These are phyloP conservation scores for Otus scops DNA, from an alignment of 2,797 vertebrate genomes.

Conservation along the genomic window DNA sequence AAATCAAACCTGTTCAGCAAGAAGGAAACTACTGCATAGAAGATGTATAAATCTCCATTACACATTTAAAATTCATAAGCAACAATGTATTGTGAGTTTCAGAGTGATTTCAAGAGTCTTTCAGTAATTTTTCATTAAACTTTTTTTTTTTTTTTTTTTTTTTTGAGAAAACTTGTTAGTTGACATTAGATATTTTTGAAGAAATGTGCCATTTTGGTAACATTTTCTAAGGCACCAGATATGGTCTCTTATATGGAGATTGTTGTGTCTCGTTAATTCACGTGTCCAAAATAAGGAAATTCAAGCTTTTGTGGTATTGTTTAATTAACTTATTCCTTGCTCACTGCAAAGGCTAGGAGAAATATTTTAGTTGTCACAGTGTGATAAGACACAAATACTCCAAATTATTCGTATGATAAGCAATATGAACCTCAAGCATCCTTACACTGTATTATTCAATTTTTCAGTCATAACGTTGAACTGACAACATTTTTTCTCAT, in stretches of 20 bases:
- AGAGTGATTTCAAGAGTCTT: background rate
- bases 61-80: background rate
- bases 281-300: background rate
- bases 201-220: background rate
- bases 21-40: background rate
- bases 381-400: background rate
- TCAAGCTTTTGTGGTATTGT: background rate
- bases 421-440: background rate
- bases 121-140: background rate
- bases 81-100: background rate
- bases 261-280: background rate
- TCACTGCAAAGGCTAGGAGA: background rate
- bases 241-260: background rate
- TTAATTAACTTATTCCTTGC: background rate
- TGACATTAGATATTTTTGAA: background rate
- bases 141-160: background rate
- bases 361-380: background rate
- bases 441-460: background rate
- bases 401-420: background rate
- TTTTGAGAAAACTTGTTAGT: background rate
- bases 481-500: background rate
- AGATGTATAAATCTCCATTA: background rate
- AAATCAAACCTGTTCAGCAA: slow-evolving; percentile 35
- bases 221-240: background rate
- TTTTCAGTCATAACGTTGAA: background rate